A percentile compares a stretch with the other conserved stretches of the same genome.
These are phyloP conservation scores for Bos indicus DNA, from an alignment of 2,113 vertebrate genomes.

Conservation along the genomic window DNA sequence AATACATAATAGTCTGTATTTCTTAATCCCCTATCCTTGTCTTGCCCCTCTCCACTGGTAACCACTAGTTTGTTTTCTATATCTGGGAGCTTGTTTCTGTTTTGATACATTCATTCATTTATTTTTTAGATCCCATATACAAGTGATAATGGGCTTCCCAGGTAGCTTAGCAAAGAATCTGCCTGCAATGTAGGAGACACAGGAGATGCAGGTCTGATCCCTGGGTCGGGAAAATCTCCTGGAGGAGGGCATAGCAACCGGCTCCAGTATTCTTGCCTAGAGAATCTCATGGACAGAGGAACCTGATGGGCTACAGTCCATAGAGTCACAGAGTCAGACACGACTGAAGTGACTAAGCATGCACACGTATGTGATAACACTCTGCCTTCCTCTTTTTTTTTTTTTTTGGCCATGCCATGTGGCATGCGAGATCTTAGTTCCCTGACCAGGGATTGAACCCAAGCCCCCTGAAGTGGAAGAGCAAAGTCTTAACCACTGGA, in stretches of 20 bases:
- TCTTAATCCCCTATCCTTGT: not conserved
- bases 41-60: not conserved
- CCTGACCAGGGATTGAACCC: not conserved
- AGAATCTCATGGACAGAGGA: not conserved
- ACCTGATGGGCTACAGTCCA: not conserved
- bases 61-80: not conserved
- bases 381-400: not conserved
- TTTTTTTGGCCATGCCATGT: not conserved
- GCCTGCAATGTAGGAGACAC: not conserved
- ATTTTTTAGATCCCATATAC: not conserved
- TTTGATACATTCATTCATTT: not conserved
- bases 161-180: not conserved
- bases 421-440: not conserved
- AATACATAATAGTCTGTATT: not conserved
- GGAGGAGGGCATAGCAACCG: not conserved
- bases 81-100: not conserved
- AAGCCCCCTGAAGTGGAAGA: not conserved
- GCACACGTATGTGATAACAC: not conserved
- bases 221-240: not conserved
- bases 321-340: not conserved
- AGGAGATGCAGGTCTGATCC: not conserved
- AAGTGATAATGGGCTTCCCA: not conserved
- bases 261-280: not conserved
- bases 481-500: not conserved
- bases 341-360: not conserved